phyloP scores from a whole-genome alignment of 2,797 vertebrate species.

The Artibeus jamaicensis region DNA sequence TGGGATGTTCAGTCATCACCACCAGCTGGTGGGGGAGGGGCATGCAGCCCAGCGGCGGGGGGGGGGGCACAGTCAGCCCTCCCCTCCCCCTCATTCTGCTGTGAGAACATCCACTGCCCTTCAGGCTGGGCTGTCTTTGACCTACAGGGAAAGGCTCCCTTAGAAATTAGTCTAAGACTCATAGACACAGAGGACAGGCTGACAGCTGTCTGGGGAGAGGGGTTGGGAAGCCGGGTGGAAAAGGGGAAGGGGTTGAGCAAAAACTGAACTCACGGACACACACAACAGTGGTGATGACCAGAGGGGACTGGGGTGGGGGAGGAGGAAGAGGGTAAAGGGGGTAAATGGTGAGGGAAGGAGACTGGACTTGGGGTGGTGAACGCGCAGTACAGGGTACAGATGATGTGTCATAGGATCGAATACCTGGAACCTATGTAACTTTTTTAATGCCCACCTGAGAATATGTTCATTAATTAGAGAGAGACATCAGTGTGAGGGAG shows the following conservation, averaged over 20 bases:
- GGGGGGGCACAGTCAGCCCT: background rate
- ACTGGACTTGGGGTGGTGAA: too few relatives aligned
- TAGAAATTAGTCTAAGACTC: background rate
- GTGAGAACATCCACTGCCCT: too few relatives aligned
- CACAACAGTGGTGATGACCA: background rate
- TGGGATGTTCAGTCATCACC: background rate
- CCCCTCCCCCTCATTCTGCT: background rate
- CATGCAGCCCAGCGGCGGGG: background rate
- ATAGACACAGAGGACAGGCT: background rate
- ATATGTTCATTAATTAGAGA: background rate
- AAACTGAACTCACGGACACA: background rate
- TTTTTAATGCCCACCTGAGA: background rate
- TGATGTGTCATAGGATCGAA: background rate
- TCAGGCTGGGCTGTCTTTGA: background rate
- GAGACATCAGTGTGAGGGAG: background rate
- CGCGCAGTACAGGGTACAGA: background rate
- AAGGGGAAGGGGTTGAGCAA: background rate
- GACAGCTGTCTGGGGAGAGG: background rate
- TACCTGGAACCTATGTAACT: background rate
- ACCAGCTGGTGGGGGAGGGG: background rate
- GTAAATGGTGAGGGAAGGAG: background rate
- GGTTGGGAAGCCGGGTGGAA: background rate
- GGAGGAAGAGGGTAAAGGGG: background rate
- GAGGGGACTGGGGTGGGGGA: background rate
- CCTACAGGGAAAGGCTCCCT: background rate